These are phyloP conservation scores for Erethizon dorsatum DNA, from an alignment of 2,797 vertebrate genomes.

Conservation along the genomic window DNA sequence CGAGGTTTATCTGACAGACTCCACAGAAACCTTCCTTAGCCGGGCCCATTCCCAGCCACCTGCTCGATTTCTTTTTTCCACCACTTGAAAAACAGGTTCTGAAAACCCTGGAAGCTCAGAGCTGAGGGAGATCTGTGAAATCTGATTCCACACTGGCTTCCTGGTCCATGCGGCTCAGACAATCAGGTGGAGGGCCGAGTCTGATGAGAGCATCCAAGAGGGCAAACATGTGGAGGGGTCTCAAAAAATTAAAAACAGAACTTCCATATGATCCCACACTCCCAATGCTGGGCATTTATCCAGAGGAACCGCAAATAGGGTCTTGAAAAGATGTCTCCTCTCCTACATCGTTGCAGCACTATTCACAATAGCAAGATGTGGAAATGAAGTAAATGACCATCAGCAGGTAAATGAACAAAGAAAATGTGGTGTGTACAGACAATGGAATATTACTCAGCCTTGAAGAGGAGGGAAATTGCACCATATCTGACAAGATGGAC, in stretches of 20 bases:
- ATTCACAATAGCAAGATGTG: too few species aligned
- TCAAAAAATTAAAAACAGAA: background rate
- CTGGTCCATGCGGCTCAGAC: background rate
- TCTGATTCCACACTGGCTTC: background rate
- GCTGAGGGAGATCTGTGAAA: background rate
- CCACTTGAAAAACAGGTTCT: background rate
- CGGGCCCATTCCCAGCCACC: background rate
- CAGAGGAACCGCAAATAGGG: background rate
- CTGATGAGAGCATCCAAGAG: background rate
- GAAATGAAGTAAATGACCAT: background rate
- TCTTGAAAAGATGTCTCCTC: background rate
- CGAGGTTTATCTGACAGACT: background rate
- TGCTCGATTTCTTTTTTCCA: background rate
- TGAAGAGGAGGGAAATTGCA: background rate
- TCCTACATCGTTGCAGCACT: background rate
- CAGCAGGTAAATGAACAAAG: background rate
- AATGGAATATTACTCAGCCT: background rate
- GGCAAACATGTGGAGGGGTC: background rate
- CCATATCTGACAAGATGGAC: background rate
- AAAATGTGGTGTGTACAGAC: background rate
- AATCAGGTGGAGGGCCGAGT: background rate
- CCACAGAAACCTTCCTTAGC: background rate
- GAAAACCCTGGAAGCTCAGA: background rate
- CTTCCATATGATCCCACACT: background rate
- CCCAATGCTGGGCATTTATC: background rate